Conservation (phyloP, 2,888 invertebrate species). For the Rhodophaea formosa region DNA sequence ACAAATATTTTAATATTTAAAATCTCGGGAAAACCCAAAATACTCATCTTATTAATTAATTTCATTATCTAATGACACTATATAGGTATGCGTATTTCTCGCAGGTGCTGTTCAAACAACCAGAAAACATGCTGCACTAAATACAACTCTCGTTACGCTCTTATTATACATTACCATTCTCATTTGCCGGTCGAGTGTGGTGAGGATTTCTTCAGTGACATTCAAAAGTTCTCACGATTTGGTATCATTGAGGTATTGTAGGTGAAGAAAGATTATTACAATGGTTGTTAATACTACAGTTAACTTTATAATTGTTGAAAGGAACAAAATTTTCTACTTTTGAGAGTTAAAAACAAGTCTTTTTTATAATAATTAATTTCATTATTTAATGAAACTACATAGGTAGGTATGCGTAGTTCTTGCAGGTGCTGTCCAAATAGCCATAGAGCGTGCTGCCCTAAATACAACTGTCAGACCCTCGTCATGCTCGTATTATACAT, state of each 20-base stretch:
- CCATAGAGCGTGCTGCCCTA: conserved; percentile 60
- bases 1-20: too few relatives aligned
- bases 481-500: conserved; percentile 77
- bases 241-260: too few relatives aligned
- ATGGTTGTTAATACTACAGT: too few relatives aligned
- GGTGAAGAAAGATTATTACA: too few relatives aligned
- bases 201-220: conserved; percentile 51
- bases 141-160: conserved; percentile 74
- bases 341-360: too few relatives aligned
- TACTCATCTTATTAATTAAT: conserved; percentile 2
- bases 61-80: conserved; percentile 14
- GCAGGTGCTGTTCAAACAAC: conserved; percentile 63
- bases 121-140: conserved; percentile 61
- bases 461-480: conserved; percentile 78
- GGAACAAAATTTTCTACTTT: background rate
- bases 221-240: too few relatives aligned
- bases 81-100: conserved; percentile 40
- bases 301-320: too few relatives aligned
- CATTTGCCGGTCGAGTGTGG: conserved; percentile 59
- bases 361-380: too few relatives aligned
- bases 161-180: conserved; percentile 78
- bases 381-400: conserved; percentile 16
- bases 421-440: conserved; percentile 63
- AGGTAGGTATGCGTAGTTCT: conserved; percentile 40
- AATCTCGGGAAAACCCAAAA: background rate